Evolutionary conservation across 1,140 invertebrate genomes (phyloP).

Genomic region (Thaumatotibia leucotreta): DNA sequence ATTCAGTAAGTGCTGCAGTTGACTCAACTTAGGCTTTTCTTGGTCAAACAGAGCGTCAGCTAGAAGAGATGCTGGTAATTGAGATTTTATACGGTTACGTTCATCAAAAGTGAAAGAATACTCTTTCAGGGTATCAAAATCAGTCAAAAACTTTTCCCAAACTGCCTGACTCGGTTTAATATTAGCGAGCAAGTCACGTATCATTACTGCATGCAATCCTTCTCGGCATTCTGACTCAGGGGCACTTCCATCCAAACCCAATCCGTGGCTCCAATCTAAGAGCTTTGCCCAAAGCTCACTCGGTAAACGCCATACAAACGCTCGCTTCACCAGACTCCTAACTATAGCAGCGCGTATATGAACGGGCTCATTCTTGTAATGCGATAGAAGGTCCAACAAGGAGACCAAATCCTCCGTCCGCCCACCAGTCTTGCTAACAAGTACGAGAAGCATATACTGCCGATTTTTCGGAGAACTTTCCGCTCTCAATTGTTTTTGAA

Average conservation of each 20-base stretch:
- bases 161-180: conserved; percentile 19
- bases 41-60: not conserved
- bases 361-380: conserved; percentile 42
- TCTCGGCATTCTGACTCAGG: conserved; percentile 34
- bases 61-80: not conserved
- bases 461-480: conserved; percentile 39
- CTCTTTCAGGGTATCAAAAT: conserved; percentile 38
- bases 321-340: conserved; percentile 50
- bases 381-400: conserved; percentile 32
- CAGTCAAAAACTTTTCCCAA: conserved; percentile 26
- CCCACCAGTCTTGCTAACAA: conserved; percentile 56
- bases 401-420: conserved; percentile 30
- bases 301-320: conserved; percentile 42
- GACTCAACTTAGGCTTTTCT: not conserved
- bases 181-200: conserved; percentile 34
- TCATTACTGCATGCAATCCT: conserved; percentile 44
- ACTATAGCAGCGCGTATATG: conserved; percentile 44
- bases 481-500: conserved; percentile 30
- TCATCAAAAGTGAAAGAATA: conserved; percentile 21
- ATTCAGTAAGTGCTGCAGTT: not conserved
- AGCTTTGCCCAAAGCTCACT: conserved; percentile 34
- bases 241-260: conserved; percentile 40
- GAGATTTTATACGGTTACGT: not conserved
- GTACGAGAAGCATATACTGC: conserved; percentile 47
- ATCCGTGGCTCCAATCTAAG: conserved; percentile 33